Evolutionary conservation across 2,797 vertebrate genomes (phyloP), one percentile per base, ranked within the genome.

Genomic region (Phoebastria nigripes): DNA sequence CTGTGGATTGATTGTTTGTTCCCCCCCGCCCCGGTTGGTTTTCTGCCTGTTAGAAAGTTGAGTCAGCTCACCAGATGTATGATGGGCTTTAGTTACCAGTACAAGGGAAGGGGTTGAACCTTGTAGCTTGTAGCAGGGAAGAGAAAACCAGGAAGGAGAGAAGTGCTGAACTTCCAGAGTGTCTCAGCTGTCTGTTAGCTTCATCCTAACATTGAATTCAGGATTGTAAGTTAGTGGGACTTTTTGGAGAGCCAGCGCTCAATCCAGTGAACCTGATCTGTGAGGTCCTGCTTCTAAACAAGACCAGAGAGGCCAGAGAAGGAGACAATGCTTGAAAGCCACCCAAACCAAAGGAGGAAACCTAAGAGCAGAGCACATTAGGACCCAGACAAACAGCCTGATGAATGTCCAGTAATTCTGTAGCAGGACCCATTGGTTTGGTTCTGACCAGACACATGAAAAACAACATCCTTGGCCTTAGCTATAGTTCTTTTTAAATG

Each of bases 1-100:
- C 28, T 69, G 25, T 39, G 35, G 24, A 8, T 59, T 47, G 24
- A 16, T 49, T 66, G 8, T 28, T 82, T 28, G 20, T 39, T 22
- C 3, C 12, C n/a, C 25, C 1, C 16, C 15, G 11, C 19, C 3
- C n/a, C 1, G 3, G 9, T 72, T 58, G n/a, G 15, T 63, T 59
- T 78, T 82, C 35, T 82, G 24, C 15, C 41, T 46, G 9, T 47
- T 46, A 15, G 49, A 18, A 10, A 25, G 25, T 20, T 70, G 21
- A 73, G 37, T 73, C 25, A 39, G 19, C 42, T 70, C n/a, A 42
- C 28, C 16, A 35, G 12, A 33, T 24, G 12, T 46, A 22, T 11
- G 33, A 29, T 66, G 47, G 21, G 19, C 52, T 66, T 29, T 25
- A 16, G 28, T 44, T 70, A 59, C 15, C 8, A 15, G 51, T 33